A percentile compares a stretch with the other conserved stretches of the same genome.
These are phyloP conservation scores for Lepus oiostolus DNA, from an alignment of 2,797 vertebrate genomes.

Conservation along the genomic window DNA sequence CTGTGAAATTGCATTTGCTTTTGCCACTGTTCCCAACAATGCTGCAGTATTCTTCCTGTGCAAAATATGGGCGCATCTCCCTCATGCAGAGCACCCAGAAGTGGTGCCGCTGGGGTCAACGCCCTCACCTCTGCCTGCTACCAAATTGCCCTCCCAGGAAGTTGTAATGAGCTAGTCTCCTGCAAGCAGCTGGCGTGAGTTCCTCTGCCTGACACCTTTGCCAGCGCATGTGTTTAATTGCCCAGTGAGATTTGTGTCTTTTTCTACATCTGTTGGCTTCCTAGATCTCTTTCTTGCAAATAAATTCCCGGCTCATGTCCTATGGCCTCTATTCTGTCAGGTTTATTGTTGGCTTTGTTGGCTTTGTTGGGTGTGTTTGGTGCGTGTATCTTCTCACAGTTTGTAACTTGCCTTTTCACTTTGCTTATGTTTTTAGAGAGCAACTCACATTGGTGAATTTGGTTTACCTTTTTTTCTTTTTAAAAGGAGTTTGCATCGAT, in stretches of 20 bases:
- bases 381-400: background rate
- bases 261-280: background rate
- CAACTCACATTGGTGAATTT: background rate
- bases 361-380: background rate
- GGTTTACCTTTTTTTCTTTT: background rate
- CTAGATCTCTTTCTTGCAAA: background rate
- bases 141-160: background rate
- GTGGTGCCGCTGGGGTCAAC: background rate
- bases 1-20: background rate
- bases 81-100: background rate
- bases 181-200: background rate
- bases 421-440: background rate
- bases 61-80: background rate
- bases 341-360: background rate
- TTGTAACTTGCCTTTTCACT: background rate
- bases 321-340: background rate
- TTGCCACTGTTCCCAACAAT: background rate
- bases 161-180: background rate
- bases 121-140: background rate
- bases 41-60: background rate
- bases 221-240: background rate
- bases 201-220: too few species aligned
- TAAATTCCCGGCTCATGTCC: background rate
- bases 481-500: background rate
- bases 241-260: background rate